These are phyloP conservation scores for Nebria brevicollis DNA, from an alignment of 2,888 invertebrate species.

Conservation along the genomic window DNA sequence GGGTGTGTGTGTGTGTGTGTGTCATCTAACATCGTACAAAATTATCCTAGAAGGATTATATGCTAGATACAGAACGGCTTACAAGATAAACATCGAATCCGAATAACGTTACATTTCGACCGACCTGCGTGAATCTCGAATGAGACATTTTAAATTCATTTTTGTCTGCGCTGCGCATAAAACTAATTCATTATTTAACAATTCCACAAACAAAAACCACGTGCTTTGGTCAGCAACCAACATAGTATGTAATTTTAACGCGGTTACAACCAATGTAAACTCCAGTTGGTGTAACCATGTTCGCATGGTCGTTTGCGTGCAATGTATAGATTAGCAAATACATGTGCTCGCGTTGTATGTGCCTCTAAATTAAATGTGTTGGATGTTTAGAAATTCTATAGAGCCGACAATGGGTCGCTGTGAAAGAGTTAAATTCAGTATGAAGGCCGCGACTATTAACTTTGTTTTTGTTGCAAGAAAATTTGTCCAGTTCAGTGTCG, in stretches of 20 bases:
- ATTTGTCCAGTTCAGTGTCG: too few relatives aligned
- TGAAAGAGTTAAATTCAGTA: too few relatives aligned
- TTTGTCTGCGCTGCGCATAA: too few relatives aligned
- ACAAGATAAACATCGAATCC: background rate
- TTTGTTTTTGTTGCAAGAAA: too few relatives aligned
- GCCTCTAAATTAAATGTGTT: background rate
- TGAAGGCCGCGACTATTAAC: too few relatives aligned
- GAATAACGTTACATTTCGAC: background rate
- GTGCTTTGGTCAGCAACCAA: too few relatives aligned
- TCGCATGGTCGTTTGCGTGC: background rate
- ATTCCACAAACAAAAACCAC: too few relatives aligned
- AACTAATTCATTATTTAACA: too few relatives aligned
- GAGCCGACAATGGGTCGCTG: background rate
- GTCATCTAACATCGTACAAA: background rate
- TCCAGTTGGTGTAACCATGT: background rate
- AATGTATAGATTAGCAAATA: background rate
- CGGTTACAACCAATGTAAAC: background rate
- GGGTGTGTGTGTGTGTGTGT: background rate
- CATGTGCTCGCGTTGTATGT: background rate
- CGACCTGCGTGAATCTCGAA: too few relatives aligned
- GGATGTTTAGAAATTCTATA: background rate
- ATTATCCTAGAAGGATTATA: background rate
- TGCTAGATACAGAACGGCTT: background rate
- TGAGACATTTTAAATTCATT: too few relatives aligned
- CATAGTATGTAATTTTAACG: background rate